Evolutionary conservation across 2,113 vertebrate species (phyloP).

Genomic region (Ivindomyrus marchei): DNA sequence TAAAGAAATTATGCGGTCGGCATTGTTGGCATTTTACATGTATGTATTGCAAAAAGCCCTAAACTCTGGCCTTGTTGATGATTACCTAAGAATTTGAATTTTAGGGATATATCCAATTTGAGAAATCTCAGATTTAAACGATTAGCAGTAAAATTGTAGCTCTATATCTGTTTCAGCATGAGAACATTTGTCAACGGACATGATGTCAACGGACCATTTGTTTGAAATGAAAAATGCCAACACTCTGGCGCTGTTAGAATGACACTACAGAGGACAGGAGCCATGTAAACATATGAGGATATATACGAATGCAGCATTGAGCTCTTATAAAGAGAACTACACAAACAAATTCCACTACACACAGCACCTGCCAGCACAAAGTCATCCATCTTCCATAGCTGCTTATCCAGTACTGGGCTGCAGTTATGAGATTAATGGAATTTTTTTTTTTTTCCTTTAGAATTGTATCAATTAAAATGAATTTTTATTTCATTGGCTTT

Average conservation of each 20-base stretch:
- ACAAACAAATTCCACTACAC: neutral
- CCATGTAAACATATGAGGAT: neutral
- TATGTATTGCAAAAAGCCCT: neutral
- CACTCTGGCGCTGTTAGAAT: neutral
- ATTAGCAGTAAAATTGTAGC: neutral
- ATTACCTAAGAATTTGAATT: neutral
- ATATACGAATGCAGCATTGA: neutral
- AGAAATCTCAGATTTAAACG: neutral
- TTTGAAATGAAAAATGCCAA: conserved; percentile 6
- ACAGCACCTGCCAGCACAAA: neutral
- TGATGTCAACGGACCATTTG: neutral
- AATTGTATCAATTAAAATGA: neutral
- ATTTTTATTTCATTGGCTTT: neutral
- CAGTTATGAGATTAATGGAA: conserved; percentile 4
- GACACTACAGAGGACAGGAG: conserved; percentile 2
- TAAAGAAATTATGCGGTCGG: neutral
- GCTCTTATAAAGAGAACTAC: neutral
- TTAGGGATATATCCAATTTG: neutral
- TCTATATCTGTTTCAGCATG: neutral
- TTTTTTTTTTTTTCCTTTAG: neutral
- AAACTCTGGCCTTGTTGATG: neutral
- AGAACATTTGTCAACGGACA: neutral
- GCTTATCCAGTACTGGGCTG: neutral
- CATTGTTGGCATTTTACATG: conserved; percentile 3
- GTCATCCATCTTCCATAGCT: neutral